phyloP scores from a whole-genome alignment of 2,888 invertebrate species.

The Chirona hameri region DNA sequence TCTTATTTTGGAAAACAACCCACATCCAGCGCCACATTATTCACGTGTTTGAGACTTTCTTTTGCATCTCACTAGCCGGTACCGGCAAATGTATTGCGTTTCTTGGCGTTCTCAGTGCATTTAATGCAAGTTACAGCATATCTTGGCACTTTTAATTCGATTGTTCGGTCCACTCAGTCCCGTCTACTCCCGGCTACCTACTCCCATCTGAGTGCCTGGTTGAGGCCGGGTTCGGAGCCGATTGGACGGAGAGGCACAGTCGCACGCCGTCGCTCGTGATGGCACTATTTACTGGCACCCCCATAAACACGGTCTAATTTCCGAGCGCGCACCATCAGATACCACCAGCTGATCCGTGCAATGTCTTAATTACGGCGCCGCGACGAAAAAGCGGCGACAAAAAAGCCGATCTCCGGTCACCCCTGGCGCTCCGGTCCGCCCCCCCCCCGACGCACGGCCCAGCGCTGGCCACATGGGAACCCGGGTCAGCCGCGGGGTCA shows the following conservation, averaged over 20 bases:
- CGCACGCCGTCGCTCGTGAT: not conserved
- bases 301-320: conserved; percentile 13
- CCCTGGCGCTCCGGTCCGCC: not conserved
- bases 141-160: too few species aligned
- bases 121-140: too few species aligned
- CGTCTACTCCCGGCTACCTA: too few species aligned
- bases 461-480: not conserved
- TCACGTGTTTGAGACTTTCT: too few species aligned
- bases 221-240: too few species aligned
- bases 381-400: not conserved
- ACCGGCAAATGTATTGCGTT: too few species aligned
- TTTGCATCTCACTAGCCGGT: too few species aligned
- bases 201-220: too few species aligned
- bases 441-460: not conserved
- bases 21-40: too few species aligned
- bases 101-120: too few species aligned
- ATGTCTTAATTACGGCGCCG: conserved; percentile 13
- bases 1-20: too few species aligned
- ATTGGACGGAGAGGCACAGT: not conserved
- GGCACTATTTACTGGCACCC: not conserved
- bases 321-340: not conserved
- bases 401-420: not conserved
- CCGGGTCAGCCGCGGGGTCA: not conserved
- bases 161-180: too few species aligned
- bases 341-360: conserved; percentile 11